phyloP scores from a whole-genome alignment of 2,888 invertebrate species.

The Lypha dubia region DNA sequence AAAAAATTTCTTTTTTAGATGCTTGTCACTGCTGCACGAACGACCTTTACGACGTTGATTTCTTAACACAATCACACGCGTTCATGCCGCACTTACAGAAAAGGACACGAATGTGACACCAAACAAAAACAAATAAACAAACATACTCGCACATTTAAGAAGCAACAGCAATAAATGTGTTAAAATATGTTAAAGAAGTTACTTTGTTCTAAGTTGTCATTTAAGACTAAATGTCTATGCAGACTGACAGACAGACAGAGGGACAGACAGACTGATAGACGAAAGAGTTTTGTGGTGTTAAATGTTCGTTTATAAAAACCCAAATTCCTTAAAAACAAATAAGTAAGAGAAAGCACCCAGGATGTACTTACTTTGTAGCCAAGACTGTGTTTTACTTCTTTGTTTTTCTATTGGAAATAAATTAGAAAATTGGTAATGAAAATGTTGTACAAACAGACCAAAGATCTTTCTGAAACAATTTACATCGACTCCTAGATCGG shows the following conservation, averaged over 20 bases:
- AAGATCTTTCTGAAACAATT: too few species aligned
- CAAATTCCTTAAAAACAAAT: not conserved
- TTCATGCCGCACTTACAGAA: not conserved
- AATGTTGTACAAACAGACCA: too few species aligned
- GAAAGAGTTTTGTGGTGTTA: constrained; percentile 28
- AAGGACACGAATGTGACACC: constrained; percentile 30
- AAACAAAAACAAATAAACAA: not conserved
- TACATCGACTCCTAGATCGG: too few species aligned
- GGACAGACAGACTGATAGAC: not conserved
- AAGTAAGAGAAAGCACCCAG: not conserved
- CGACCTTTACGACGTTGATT: constrained; percentile 71
- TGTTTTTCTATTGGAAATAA: too few species aligned
- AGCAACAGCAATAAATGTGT: constrained; percentile 42
- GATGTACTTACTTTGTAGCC: too few species aligned
- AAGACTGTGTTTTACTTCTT: too few species aligned
- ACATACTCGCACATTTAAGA: constrained; percentile 5
- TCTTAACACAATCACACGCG: constrained; percentile 24
- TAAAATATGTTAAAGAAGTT: constrained; percentile 1
- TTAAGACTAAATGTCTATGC: constrained; percentile 12
- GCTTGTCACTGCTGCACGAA: constrained; percentile 68
- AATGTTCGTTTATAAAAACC: constrained; percentile 29
- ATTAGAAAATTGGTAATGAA: too few species aligned
- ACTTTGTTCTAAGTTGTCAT: constrained; percentile 10
- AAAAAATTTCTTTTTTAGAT: constrained; percentile 43
- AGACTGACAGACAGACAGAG: constrained; percentile 16